Evolutionary conservation across 2,797 vertebrate genomes (phyloP).

Genomic region (Glossophaga mutica): DNA sequence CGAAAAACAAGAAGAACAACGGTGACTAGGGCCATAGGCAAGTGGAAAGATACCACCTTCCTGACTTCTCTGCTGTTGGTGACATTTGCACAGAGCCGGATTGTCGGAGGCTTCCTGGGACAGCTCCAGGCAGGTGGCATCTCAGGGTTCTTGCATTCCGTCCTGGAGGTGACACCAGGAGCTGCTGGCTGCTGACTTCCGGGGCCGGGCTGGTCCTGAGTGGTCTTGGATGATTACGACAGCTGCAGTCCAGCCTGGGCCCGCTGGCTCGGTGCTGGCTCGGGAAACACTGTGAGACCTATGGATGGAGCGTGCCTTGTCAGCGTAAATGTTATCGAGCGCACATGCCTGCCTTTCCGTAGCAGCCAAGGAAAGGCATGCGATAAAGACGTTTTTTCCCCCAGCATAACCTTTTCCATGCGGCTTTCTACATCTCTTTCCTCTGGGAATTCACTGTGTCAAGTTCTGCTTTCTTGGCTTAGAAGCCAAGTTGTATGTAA

Average conservation of each 20-base stretch:
- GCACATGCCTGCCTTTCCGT: conserved; percentile 62
- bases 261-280: background rate
- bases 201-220: no score
- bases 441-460: conserved; percentile 49
- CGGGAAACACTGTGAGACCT: background rate
- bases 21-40: background rate
- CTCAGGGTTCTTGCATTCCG: accelerated
- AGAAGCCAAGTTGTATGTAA: conserved; percentile 36
- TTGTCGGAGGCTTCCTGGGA: background rate
- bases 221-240: no score
- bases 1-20: background rate
- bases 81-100: background rate
- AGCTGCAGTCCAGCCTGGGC: background rate
- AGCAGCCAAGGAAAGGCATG: conserved; percentile 56
- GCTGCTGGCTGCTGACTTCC: no score
- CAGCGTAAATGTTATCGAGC: conserved; percentile 17
- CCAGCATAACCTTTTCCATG: conserved; percentile 66
- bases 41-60: accelerated
- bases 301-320: background rate
- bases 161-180: background rate
- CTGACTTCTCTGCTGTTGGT: background rate
- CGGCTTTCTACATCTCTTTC: conserved; percentile 55
- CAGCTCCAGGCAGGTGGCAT: no score
- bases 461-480: conserved; percentile 62
- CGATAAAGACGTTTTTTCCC: conserved; percentile 41